A percentile compares a stretch with the other conserved stretches of the same genome.
phyloP scores from a whole-genome alignment of 2,888 invertebrate genomes.

The Conus canariensis region DNA sequence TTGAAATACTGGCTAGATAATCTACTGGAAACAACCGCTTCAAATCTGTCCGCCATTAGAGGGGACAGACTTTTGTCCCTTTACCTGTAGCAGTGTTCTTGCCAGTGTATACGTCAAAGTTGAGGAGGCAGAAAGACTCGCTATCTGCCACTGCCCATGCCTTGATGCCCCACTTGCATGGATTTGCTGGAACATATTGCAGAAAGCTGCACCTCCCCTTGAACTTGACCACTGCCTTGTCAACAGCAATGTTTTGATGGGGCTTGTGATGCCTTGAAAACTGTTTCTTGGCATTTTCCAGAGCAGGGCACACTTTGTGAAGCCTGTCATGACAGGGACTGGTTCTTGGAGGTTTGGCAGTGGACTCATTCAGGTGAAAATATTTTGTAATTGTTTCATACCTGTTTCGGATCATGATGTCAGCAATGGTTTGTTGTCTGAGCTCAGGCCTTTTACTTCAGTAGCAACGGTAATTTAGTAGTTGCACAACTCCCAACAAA shows the following conservation, averaged over 20 bases:
- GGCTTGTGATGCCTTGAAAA: neutral
- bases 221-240: neutral
- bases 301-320: neutral
- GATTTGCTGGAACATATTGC: conserved; percentile 28
- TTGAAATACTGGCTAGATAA: no score
- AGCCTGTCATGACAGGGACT: conserved; percentile 8
- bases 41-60: no score
- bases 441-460: conserved; percentile 29
- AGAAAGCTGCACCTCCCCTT: neutral
- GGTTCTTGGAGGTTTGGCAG: neutral
- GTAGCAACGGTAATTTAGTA: neutral
- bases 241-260: neutral
- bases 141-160: conserved; percentile 9
- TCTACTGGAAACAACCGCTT: no score
- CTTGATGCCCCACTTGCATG: conserved; percentile 28
- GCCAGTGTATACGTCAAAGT: conserved; percentile 2
- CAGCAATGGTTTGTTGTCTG: neutral
- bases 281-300: neutral
- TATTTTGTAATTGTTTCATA: conserved; percentile 14
- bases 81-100: neutral
- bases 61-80: no score
- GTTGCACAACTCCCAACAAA: conserved; percentile 25
- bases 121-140: neutral
- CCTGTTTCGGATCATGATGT: conserved; percentile 17
- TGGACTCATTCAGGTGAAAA: conserved; percentile 24